Evolutionary conservation across 2,888 invertebrate genomes (phyloP).

Genomic region (Andrena bicolor): DNA sequence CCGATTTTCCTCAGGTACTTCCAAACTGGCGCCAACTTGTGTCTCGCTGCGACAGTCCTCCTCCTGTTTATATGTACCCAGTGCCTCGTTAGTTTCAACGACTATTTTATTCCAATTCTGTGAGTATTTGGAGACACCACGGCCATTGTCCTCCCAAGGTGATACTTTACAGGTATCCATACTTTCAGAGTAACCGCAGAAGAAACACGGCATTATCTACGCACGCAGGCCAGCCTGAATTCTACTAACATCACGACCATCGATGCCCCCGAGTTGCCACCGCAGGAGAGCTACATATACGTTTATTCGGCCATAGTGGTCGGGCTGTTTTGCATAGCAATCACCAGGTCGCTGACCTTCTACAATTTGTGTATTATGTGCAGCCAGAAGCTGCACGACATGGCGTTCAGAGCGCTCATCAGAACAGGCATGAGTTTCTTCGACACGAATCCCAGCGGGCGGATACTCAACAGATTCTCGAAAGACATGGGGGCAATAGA

Average conservation of each 20-base stretch:
- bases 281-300: slow-evolving; percentile 86
- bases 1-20: slow-evolving; percentile 86
- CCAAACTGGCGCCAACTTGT: slow-evolving; percentile 86
- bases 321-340: slow-evolving; percentile 80
- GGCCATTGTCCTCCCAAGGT: not conserved
- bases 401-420: slow-evolving; percentile 86
- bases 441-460: slow-evolving; percentile 93
- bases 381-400: slow-evolving; percentile 86
- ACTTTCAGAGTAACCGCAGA: slow-evolving; percentile 87
- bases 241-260: slow-evolving; percentile 32
- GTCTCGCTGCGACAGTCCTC: slow-evolving; percentile 84
- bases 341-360: slow-evolving; percentile 85
- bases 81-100: slow-evolving; percentile 88
- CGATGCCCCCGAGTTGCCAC: slow-evolving; percentile 69
- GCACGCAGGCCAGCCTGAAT: slow-evolving; percentile 12
- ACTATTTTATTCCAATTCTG: slow-evolving; percentile 88
- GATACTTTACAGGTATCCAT: slow-evolving; percentile 40
- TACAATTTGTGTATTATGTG: slow-evolving; percentile 85
- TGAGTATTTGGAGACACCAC: slow-evolving; percentile 65
- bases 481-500: slow-evolving; percentile 94
- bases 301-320: slow-evolving; percentile 88
- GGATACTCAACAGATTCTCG: slow-evolving; percentile 93
- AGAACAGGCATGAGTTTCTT: slow-evolving; percentile 90
- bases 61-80: slow-evolving; percentile 87
- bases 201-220: slow-evolving; percentile 78